Conservation (phyloP, 1,140 invertebrate genomes). For the Tribolium castaneum region DNA sequence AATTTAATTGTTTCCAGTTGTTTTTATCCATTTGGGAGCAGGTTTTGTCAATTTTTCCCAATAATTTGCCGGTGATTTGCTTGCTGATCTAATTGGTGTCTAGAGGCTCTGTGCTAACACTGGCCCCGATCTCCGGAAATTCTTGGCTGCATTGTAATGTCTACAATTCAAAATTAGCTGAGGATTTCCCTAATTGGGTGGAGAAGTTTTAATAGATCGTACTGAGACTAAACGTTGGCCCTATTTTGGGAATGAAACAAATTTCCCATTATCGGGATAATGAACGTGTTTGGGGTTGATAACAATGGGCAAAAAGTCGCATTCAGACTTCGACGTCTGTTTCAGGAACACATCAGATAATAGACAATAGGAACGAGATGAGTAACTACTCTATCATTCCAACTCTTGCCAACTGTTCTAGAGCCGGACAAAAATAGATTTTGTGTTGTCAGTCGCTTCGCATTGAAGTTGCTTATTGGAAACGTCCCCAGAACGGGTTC, state of each 20-base stretch:
- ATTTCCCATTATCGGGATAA: neutral
- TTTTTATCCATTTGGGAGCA: neutral
- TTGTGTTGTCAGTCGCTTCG: constrained; percentile 11
- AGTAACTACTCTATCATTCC: constrained; percentile 31
- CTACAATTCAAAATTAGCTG: constrained; percentile 8
- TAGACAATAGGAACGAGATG: constrained; percentile 25
- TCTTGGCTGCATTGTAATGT: constrained; percentile 11
- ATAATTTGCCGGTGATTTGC: neutral
- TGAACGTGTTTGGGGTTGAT: constrained; percentile 3
- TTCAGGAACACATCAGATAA: constrained; percentile 7
- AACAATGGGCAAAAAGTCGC: constrained; percentile 13
- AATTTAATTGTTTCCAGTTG: neutral
- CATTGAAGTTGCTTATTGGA: constrained; percentile 26
- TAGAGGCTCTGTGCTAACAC: neutral
- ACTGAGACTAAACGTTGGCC: neutral
- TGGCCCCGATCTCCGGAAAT: neutral
- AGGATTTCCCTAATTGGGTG: constrained; percentile 11
- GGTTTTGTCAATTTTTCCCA: too few species aligned
- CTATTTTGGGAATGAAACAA: neutral
- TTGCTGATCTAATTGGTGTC: constrained; percentile 17
- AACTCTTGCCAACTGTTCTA: constrained; percentile 24
- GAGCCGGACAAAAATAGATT: constrained; percentile 18
- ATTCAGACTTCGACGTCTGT: constrained; percentile 11
- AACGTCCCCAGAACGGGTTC: constrained; percentile 3
- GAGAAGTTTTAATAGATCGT: neutral